Evolutionary conservation across 37 sponge, comb jelly and placozoan species (phyloP), one percentile per base, ranked within the genome.

Genomic region (Halisarca cf. caerulea): DNA sequence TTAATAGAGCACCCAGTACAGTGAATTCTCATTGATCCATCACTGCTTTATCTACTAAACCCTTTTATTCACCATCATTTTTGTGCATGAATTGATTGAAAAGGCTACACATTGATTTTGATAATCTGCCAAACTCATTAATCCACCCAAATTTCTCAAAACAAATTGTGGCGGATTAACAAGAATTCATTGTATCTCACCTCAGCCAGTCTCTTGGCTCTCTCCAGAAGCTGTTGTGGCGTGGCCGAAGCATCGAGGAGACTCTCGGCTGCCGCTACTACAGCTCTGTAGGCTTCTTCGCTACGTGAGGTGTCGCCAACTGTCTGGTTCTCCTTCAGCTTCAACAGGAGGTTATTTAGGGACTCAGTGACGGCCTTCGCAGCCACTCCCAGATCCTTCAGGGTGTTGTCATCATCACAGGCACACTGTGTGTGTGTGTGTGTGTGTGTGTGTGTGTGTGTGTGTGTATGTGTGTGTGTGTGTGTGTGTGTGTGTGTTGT

Each of bases 331-430:
- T 85, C 85, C 77, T 59, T 86, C 32, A 86, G 54, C 54, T 85
- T 41, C 41, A 3, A 24, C 58, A 89, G 47, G 43, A 89, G 90
- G 27, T 32, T 55, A 40, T 79, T 80, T 24, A 89, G 73, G 36
- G 90, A 79, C 60, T 89, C 81, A 0, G 90, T 89, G 28, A 89
- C 85, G 5, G 66, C 78, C 77, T 57, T 66, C 18, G 86, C 86
- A 32, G 86, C 86, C 17, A 32, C 80, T 24, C 80, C 80, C 21
- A 86, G 54, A 43, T 86, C 86, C 54, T 75, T 58, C 35, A 86
- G 58, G 30, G 86, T 66, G 58, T 58, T 66, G 38, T 68, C 83
- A 73, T 84, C 84, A 35, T 59, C 84, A 41, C 71, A 70, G 37
- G 72, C 72, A 70, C 55, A 55, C 41, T 58, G 17, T 24, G 33